These are phyloP conservation scores for Drosophila willistoni DNA, from an alignment of 1,140 invertebrate species.

Conservation along the genomic window DNA sequence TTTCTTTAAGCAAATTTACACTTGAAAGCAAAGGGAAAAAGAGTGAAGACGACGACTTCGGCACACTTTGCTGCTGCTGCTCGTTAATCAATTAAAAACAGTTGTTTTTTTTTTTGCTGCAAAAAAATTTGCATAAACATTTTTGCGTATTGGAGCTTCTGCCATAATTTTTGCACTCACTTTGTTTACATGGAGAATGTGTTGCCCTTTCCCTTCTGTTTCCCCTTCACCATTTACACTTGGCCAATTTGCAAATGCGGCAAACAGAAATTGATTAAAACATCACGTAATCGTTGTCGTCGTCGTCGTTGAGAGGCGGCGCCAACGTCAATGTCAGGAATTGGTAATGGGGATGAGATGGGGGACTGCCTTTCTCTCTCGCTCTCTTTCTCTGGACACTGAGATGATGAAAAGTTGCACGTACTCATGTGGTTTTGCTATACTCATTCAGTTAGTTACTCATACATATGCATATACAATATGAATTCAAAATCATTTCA, in stretches of 20 bases:
- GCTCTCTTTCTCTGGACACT: neutral
- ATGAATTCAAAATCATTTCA: constrained; percentile 61
- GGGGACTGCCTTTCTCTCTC: neutral
- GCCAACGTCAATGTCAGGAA: constrained; percentile 43
- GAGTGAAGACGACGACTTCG: constrained; percentile 8
- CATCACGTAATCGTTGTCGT: constrained; percentile 72
- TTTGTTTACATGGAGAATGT: constrained; percentile 54
- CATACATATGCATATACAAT: constrained; percentile 40
- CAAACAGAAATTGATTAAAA: constrained; percentile 74
- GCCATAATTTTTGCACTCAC: constrained; percentile 63
- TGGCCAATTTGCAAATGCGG: constrained; percentile 49
- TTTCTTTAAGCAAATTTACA: constrained; percentile 25
- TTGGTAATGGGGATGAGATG: neutral
- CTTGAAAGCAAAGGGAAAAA: constrained; percentile 10
- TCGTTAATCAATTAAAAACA: constrained; percentile 68
- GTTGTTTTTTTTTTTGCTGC: neutral
- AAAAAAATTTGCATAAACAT: constrained; percentile 65
- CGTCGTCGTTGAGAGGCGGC: constrained; percentile 37
- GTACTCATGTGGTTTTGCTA: constrained; percentile 57
- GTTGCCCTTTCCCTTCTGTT: neutral
- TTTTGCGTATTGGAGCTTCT: constrained; percentile 34
- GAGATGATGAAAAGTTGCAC: constrained; percentile 53
- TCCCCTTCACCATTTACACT: neutral
- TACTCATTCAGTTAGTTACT: constrained; percentile 8
- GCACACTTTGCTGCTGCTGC: constrained; percentile 49